Conservation (phyloP, 2,113 vertebrate genomes). For the Promerops cafer region DNA sequence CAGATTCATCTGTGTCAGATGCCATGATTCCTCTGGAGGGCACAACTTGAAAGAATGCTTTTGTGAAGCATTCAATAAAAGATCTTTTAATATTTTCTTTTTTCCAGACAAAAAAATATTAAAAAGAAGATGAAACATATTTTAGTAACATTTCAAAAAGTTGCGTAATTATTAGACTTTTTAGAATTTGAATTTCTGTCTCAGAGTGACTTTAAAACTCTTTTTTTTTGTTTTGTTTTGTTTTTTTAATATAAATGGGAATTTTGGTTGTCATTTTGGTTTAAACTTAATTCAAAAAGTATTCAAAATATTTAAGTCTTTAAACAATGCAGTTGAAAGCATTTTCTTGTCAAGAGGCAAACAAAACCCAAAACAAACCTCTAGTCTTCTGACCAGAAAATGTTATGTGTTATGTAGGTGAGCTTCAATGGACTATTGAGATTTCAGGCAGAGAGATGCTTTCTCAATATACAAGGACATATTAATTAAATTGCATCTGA, state of each 20-base stretch:
- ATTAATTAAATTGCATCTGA: not conserved
- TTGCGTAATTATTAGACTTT: not conserved
- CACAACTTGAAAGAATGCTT: not conserved
- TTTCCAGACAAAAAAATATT: fast-evolving
- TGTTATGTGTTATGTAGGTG: fast-evolving
- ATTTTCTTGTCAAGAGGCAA: not conserved
- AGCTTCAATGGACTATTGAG: not conserved
- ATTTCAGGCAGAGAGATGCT: not conserved
- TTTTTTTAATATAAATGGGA: not conserved
- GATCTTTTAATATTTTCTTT: too few species aligned
- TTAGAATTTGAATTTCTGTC: not conserved
- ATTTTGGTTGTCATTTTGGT: not conserved
- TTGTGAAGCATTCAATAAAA: not conserved
- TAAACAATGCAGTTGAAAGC: not conserved
- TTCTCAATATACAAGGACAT: not conserved
- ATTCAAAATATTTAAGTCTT: too few species aligned
- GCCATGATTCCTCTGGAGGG: fast-evolving
- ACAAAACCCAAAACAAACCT: fast-evolving
- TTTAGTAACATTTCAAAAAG: not conserved
- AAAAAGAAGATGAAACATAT: fast-evolving
- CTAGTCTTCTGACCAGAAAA: not conserved
- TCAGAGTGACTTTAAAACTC: not conserved
- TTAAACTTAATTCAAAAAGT: not conserved
- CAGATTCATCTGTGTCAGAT: not conserved
- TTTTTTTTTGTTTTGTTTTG: too few species aligned